These are phyloP conservation scores for Halichondria panicea DNA, from an alignment of 37 sponge, comb jelly and placozoan genomes.

Conservation along the genomic window DNA sequence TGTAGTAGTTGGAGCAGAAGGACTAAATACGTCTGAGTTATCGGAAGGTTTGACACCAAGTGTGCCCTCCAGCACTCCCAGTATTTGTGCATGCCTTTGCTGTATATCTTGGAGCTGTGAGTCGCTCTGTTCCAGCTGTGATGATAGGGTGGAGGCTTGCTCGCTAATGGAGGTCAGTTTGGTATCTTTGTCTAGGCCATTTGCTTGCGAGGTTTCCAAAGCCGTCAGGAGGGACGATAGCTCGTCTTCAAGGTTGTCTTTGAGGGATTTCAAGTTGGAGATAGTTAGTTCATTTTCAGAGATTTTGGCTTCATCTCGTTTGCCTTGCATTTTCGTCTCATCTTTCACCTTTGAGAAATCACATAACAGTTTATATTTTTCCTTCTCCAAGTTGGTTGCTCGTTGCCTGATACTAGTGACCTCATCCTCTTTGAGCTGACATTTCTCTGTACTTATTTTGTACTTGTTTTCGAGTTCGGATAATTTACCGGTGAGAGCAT, in stretches of 20 bases:
- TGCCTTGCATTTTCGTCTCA: conserved; percentile 10
- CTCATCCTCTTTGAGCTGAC: conserved; percentile 35
- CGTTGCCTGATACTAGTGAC: conserved; percentile 1
- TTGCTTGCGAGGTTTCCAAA: not conserved
- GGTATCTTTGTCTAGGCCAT: not conserved
- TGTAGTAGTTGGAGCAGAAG: not conserved
- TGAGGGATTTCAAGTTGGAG: not conserved
- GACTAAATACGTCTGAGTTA: not conserved
- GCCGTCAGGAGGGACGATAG: not conserved
- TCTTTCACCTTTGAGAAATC: conserved; percentile 50
- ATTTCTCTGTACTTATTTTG: conserved; percentile 21
- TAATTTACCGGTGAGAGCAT: conserved; percentile 1
- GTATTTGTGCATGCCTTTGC: conserved; percentile 17
- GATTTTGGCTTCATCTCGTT: conserved; percentile 27
- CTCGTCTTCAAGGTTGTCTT: conserved; percentile 11
- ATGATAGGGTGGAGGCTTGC: conserved; percentile 6
- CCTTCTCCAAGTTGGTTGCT: conserved; percentile 34
- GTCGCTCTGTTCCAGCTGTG: conserved; percentile 6
- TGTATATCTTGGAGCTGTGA: conserved; percentile 8
- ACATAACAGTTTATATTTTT: conserved; percentile 20
- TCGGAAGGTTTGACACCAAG: conserved; percentile 23
- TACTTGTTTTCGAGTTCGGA: conserved; percentile 16
- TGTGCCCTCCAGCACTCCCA: conserved; percentile 45
- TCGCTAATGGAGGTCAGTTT: conserved; percentile 3
- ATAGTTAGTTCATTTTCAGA: conserved; percentile 27